Base-by-base conservation (phyloP, 2,888 invertebrate genomes). In the Cryptocheilus praepositus region DNA sequence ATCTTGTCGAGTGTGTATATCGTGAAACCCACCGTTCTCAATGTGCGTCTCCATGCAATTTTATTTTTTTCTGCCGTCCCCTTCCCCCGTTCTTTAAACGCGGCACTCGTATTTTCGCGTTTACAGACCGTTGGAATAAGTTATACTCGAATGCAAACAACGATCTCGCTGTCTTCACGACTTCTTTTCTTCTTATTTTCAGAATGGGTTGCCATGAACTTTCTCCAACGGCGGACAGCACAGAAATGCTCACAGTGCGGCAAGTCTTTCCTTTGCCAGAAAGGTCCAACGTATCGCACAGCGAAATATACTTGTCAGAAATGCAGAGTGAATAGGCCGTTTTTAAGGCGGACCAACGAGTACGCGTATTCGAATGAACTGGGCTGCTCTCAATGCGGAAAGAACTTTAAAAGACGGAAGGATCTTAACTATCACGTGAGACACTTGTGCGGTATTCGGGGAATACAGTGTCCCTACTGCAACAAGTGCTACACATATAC, bases 401-500 rank as follows among this genome's bases (percentile, higher is more conserved):
- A 89, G 69, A 84, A 81, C 62, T 83, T 84, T 64, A 77, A 76
- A 45, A 62, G 79, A 15, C 69, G 67, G n/a, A 79, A 77, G 64
- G 82, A 81, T 64, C 74, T 85, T 4, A 75, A 78, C 61, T 76
- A 83, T 64, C 85, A 85, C 61, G 58, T 77, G 13, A 78, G 79
- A 54, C 80, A 81, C 60, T 79, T 87, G 64, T 89, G 89, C 68
- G 89, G 88, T 3, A 82, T 86, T 44, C 87, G 87, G 54, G 88
- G 89, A 45, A 85, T 89, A 65, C 73, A 80, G 8, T 90, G 90
- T 69, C 82, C 84, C 15, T 75, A 86, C 61, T 90, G 90, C 75
- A 75, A 76, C 57, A 82, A 83, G 61, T 74, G 76, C 43, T 79
- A 70, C 46, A 70, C 71, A 52, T 75, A 78, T 54, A 66, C 79